Percentiles rank a stretch among this genome's conserved stretches.
Conservation (phyloP, 2,888 invertebrate species). For the Torymus auratus region DNA sequence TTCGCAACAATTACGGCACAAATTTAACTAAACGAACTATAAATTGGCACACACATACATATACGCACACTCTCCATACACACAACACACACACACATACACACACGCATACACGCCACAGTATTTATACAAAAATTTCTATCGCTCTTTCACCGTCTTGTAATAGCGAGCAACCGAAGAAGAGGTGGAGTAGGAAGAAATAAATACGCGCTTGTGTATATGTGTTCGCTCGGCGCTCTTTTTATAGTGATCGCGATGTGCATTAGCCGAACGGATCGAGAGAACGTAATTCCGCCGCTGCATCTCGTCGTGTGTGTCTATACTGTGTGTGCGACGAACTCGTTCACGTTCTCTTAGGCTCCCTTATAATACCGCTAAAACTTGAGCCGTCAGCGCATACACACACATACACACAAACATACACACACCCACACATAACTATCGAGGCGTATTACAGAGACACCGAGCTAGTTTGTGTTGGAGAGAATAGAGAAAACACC, state of each 20-base stretch:
- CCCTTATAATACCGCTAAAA: too few relatives aligned
- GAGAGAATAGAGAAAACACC: background rate
- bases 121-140: constrained; percentile 49
- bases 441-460: too few relatives aligned
- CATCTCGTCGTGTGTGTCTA: too few relatives aligned
- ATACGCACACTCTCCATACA: too few relatives aligned
- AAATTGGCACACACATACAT: constrained; percentile 26
- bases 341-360: too few relatives aligned
- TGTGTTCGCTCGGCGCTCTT: constrained; percentile 31
- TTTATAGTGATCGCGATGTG: constrained; percentile 28
- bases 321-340: too few relatives aligned
- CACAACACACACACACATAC: too few relatives aligned
- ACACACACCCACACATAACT: too few relatives aligned
- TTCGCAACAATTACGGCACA: constrained; percentile 45
- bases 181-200: background rate
- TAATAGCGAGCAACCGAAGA: too few relatives aligned
- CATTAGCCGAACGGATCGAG: background rate
- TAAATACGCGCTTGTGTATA: constrained; percentile 15
- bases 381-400: too few relatives aligned
- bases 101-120: background rate
- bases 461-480: background rate
- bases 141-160: constrained; percentile 35
- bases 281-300: too few relatives aligned
- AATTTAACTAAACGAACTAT: constrained; percentile 42
- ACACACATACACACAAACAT: too few relatives aligned